These are phyloP conservation scores for Spisula subtruncata DNA, from an alignment of 2,888 invertebrate species.

Conservation along the genomic window DNA sequence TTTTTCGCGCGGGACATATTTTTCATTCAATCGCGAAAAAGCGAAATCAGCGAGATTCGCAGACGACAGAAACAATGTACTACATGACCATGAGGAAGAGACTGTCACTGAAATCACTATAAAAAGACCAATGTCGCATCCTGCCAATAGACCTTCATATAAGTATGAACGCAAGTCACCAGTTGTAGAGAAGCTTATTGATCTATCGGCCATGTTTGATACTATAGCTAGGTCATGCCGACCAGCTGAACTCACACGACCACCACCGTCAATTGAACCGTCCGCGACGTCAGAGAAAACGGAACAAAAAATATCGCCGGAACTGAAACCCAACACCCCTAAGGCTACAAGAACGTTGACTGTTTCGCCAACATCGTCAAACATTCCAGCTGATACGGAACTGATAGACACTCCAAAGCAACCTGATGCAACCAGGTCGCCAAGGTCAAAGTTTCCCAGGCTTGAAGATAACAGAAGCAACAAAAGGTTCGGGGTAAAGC, in stretches of 20 bases:
- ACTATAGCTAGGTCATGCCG: neutral
- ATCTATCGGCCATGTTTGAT: neutral
- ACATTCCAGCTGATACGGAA: neutral
- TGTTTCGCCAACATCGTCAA: neutral
- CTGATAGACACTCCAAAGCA: neutral
- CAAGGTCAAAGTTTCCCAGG: slow-evolving; percentile 25
- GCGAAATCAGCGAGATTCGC: neutral
- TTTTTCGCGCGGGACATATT: slow-evolving; percentile 10
- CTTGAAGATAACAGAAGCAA: slow-evolving; percentile 26
- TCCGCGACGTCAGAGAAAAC: neutral
- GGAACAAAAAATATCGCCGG: neutral
- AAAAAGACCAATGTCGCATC: neutral
- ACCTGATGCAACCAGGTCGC: neutral
- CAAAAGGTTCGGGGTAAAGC: neutral
- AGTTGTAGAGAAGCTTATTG: neutral
- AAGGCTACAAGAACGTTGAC: neutral
- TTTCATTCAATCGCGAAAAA: neutral
- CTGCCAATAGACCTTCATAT: neutral
- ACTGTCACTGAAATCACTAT: neutral
- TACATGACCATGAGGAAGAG: neutral
- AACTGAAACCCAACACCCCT: neutral
- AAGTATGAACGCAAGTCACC: neutral
- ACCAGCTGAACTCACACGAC: slow-evolving; percentile 27
- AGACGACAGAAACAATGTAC: neutral
- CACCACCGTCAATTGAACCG: slow-evolving; percentile 26